A percentile compares a stretch with the other conserved stretches of the same genome.
These are phyloP conservation scores for Carollia perspicillata DNA, from an alignment of 2,113 vertebrate genomes.

Conservation along the genomic window DNA sequence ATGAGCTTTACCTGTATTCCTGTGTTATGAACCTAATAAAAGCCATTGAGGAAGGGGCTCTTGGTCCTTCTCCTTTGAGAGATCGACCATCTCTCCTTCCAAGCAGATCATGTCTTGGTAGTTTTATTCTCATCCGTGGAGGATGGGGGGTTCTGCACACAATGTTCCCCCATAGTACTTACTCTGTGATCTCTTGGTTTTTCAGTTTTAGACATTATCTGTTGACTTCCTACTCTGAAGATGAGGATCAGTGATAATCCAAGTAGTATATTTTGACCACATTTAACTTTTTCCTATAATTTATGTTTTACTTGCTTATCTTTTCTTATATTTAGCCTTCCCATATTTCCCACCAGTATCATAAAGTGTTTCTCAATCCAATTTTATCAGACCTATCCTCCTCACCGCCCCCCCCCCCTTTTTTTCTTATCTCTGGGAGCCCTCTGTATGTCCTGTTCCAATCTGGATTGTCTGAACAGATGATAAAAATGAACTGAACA, in stretches of 20 bases:
- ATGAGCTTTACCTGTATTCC: too few relatives aligned
- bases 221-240: neutral
- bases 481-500: neutral
- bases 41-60: too few relatives aligned
- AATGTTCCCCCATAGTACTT: too few relatives aligned
- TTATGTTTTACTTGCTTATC: neutral
- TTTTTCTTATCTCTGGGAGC: neutral
- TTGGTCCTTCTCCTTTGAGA: too few relatives aligned
- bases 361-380: neutral
- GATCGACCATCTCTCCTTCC: too few relatives aligned
- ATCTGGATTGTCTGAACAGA: neutral
- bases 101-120: too few relatives aligned
- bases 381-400: neutral
- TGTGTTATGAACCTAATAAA: too few relatives aligned
- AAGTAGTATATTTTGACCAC: neutral
- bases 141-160: too few relatives aligned
- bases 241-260: neutral
- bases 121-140: too few relatives aligned
- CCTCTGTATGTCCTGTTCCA: neutral
- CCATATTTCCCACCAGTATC: neutral
- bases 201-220: neutral
- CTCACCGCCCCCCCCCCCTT: too few relatives aligned
- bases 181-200: neutral
- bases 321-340: neutral
- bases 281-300: neutral